Evolutionary conservation across 2,797 vertebrate species (phyloP).

Genomic region (Catamblyrhynchus diadema): DNA sequence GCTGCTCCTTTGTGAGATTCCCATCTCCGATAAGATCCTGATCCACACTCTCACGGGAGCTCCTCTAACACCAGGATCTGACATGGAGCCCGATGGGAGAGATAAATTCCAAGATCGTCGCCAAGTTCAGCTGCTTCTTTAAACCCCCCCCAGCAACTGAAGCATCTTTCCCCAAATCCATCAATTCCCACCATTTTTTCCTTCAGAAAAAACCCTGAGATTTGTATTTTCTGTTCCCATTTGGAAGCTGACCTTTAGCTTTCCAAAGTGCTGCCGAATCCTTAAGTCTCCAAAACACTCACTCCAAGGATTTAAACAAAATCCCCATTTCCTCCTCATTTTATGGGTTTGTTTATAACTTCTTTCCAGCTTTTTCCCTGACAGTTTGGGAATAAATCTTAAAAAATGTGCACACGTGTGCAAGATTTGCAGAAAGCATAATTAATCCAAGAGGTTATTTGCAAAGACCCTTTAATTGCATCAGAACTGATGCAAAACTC

Average conservation of each 20-base stretch:
- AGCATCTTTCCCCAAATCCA: neutral
- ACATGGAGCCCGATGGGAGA: neutral
- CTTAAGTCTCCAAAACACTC: neutral
- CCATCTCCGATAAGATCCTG: neutral
- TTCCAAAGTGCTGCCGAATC: neutral
- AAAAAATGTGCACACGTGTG: neutral
- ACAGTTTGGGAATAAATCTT: neutral
- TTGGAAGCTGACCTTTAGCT: neutral
- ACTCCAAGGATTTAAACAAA: neutral
- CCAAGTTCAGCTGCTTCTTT: neutral
- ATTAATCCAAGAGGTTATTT: neutral
- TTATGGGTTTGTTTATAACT: neutral
- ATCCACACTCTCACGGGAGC: accelerated
- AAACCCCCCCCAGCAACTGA: neutral
- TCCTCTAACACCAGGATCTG: neutral
- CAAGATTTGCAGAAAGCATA: neutral
- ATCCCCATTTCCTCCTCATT: neutral
- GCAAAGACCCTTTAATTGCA: neutral
- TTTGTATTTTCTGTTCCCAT: neutral
- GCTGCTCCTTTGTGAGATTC: neutral
- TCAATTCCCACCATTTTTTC: neutral
- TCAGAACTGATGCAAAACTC: neutral
- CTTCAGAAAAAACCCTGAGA: accelerated
- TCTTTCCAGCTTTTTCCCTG: neutral
- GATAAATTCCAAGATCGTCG: neutral